These are phyloP conservation scores for Melanogrammus aeglefinus DNA, from an alignment of 2,797 vertebrate species.

Conservation along the genomic window DNA sequence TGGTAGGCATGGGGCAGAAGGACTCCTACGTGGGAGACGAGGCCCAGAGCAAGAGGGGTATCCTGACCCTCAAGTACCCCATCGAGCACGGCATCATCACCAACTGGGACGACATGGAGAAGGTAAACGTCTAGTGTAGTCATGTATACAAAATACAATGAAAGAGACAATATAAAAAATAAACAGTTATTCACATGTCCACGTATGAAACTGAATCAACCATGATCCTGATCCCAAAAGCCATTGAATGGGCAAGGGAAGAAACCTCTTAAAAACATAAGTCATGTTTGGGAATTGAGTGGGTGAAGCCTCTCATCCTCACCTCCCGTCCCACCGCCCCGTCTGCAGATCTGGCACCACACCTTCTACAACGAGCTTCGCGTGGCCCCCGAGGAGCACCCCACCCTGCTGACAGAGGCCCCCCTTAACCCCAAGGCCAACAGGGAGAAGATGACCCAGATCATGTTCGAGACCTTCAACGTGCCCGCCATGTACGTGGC, in stretches of 20 bases:
- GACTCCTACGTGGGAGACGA: conserved; percentile 98
- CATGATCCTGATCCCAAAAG: too few species aligned
- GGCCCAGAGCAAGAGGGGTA: conserved; percentile 97
- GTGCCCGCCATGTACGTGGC: conserved; percentile 82
- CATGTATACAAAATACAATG: not conserved
- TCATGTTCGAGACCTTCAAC: conserved; percentile 86
- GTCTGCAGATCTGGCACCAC: conserved; percentile 94
- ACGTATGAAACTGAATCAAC: too few species aligned
- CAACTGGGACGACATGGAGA: conserved; percentile 99
- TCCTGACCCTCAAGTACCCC: conserved; percentile 97
- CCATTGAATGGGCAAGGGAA: too few species aligned
- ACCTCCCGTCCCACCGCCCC: not conserved
- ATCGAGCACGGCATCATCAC: conserved; percentile 98
- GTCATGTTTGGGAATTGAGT: too few species aligned
- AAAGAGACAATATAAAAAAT: not conserved
- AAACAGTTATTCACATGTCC: not conserved
- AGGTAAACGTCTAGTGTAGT: conserved; percentile 66
- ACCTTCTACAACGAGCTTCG: conserved; percentile 98
- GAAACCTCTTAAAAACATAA: too few species aligned
- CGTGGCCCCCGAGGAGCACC: conserved; percentile 96
- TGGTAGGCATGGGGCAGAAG: conserved; percentile 99
- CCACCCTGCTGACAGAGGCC: conserved; percentile 95
- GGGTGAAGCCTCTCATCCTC: too few species aligned
- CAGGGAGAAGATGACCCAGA: conserved; percentile 99
- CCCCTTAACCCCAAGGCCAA: conserved; percentile 98